These are phyloP conservation scores for Rhea americana DNA, from an alignment of 2,113 vertebrate genomes.

Conservation along the genomic window DNA sequence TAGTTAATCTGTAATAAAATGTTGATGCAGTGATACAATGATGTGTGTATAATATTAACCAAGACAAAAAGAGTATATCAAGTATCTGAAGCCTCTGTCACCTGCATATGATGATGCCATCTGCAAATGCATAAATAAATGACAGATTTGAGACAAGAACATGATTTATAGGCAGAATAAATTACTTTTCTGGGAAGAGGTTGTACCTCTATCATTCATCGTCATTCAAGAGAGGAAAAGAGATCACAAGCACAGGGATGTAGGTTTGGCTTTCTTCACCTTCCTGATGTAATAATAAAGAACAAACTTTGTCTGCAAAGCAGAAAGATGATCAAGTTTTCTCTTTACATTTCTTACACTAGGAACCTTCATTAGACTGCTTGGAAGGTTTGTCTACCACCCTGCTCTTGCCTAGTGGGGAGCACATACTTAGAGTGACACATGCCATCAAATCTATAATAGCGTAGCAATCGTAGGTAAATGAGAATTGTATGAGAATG, in stretches of 20 bases:
- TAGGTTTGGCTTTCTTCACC: too few relatives aligned
- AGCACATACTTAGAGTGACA: background rate
- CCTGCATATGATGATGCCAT: background rate
- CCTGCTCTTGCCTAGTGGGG: background rate
- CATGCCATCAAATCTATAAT: background rate
- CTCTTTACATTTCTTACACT: background rate
- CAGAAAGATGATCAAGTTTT: background rate
- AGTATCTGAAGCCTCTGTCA: background rate
- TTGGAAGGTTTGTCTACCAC: background rate
- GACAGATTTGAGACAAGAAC: background rate
- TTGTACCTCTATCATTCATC: too few relatives aligned
- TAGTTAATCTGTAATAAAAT: background rate
- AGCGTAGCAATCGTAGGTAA: background rate
- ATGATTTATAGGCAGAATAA: background rate
- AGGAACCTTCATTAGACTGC: background rate
- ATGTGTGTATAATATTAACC: background rate
- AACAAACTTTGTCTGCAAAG: background rate
- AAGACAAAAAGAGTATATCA: background rate
- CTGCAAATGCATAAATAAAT: background rate
- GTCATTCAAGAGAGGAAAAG: too few relatives aligned
- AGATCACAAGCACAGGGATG: too few relatives aligned
- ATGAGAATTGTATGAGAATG: background rate
- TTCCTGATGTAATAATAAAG: too few relatives aligned
- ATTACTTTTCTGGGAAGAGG: too few relatives aligned
- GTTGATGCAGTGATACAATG: background rate